phyloP scores from a whole-genome alignment of 1,140 invertebrate genomes.

The Drosophila cardini region DNA sequence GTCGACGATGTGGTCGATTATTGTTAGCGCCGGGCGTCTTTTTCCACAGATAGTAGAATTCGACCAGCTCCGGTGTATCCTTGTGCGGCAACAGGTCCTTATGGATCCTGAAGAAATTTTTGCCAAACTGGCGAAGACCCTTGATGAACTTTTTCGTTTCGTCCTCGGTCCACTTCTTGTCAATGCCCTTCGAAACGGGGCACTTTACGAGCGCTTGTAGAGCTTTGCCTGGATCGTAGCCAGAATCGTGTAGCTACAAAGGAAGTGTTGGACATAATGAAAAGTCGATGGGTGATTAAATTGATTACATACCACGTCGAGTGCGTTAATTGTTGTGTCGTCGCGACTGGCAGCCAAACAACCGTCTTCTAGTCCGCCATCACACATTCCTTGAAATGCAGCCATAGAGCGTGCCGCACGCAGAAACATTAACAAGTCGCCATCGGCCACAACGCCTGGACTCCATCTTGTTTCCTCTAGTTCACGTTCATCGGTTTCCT shows the following conservation, averaged over 20 bases:
- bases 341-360: conserved; percentile 97
- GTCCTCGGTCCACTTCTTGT: conserved; percentile 99
- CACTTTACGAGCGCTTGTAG: conserved; percentile 98
- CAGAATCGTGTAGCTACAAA: conserved; percentile 93
- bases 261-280: background rate
- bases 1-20: conserved; percentile 95
- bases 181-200: conserved; percentile 97
- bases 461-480: conserved; percentile 96
- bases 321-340: conserved; percentile 98
- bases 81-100: conserved; percentile 98
- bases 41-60: conserved; percentile 99
- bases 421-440: conserved; percentile 98
- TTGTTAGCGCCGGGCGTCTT: conserved; percentile 99
- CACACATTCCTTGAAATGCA: conserved; percentile 97
- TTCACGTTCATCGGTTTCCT: conserved; percentile 85
- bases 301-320: conserved; percentile 91
- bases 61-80: conserved; percentile 98
- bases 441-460: conserved; percentile 95
- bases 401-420: conserved; percentile 97
- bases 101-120: conserved; percentile 99
- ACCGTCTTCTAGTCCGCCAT: conserved; percentile 98
- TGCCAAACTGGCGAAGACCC: conserved; percentile 98
- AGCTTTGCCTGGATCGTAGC: conserved; percentile 97
- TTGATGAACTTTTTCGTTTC: conserved; percentile 99
- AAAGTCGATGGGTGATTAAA: background rate